phyloP scores from a whole-genome alignment of 2,797 vertebrate species.

The Liasis olivaceus region DNA sequence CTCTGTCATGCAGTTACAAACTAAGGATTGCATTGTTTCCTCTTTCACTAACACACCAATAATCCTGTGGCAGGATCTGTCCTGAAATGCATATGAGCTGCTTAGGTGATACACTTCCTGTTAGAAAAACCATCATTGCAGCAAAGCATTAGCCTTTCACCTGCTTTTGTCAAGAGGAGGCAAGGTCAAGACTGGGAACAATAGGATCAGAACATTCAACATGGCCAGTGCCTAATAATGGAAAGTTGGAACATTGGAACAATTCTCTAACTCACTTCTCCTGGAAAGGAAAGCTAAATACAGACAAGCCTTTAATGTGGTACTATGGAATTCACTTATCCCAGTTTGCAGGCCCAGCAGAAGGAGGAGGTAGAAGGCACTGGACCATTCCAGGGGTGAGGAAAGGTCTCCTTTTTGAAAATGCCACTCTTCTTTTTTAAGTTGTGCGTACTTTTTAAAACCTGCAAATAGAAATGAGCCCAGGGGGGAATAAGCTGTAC shows the following conservation, averaged over 20 bases:
- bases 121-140: neutral
- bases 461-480: neutral
- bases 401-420: neutral
- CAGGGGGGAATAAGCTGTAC: neutral
- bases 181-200: neutral
- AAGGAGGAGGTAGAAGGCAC: neutral
- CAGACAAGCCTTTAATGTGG: no score
- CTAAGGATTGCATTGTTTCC: neutral
- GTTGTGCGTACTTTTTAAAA: no score
- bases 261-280: neutral
- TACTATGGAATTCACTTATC: neutral
- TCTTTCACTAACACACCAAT: neutral
- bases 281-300: neutral
- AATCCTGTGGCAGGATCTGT: neutral
- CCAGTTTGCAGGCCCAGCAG: neutral
- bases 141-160: neutral
- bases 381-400: no score
- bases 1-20: neutral
- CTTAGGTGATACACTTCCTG: neutral
- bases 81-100: neutral
- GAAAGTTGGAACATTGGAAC: neutral
- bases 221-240: neutral
- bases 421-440: neutral
- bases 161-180: neutral
- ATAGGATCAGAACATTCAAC: neutral